phyloP scores from a whole-genome alignment of 2,888 invertebrate genomes.

The Xiphydria camelus region DNA sequence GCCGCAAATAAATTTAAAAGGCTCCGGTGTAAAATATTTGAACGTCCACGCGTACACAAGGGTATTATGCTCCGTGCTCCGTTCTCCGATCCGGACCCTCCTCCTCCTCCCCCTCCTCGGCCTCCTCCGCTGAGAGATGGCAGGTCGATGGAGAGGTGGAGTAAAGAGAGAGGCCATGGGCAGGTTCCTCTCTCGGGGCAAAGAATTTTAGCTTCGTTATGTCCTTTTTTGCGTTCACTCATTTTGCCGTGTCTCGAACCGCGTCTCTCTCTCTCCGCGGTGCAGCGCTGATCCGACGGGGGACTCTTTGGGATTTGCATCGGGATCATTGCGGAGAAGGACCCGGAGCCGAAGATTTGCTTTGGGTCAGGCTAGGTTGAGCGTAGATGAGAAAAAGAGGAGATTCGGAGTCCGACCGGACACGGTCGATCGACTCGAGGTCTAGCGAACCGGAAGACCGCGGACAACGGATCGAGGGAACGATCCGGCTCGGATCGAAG shows the following conservation, averaged over 20 bases:
- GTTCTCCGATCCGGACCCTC: slow-evolving; percentile 4
- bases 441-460: neutral
- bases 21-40: slow-evolving; percentile 21
- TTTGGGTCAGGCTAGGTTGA: neutral
- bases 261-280: neutral
- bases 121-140: no score
- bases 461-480: no score
- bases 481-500: no score
- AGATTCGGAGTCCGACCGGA: neutral
- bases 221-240: slow-evolving; percentile 35
- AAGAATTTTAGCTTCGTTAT: slow-evolving; percentile 22
- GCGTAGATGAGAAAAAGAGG: neutral
- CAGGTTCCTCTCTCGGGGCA: slow-evolving; percentile 21
- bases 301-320: slow-evolving; percentile 1
- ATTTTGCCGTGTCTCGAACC: slow-evolving; percentile 28
- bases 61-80: slow-evolving; percentile 8
- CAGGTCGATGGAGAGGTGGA: no score
- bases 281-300: slow-evolving; percentile 10
- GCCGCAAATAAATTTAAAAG: neutral
- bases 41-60: slow-evolving; percentile 14
- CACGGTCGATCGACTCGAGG: neutral
- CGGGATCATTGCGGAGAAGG: neutral
- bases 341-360: neutral
- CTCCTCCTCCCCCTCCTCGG: slow-evolving; percentile 7
- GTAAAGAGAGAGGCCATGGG: slow-evolving; percentile 16